Evolutionary conservation across 2,797 vertebrate genomes (phyloP).

Genomic region (Betta splendens): DNA sequence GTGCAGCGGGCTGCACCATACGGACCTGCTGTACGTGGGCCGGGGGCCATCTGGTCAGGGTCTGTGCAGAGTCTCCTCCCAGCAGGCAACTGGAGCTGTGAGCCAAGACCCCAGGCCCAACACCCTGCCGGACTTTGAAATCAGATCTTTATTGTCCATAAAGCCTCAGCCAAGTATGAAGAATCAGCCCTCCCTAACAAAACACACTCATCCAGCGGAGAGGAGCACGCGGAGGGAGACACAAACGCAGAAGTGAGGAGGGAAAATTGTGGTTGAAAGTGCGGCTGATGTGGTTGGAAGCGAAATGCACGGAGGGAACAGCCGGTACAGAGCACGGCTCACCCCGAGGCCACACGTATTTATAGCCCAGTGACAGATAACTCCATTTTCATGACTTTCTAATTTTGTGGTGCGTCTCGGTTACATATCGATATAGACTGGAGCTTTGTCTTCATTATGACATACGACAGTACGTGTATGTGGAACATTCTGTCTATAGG

Average conservation of each 20-base stretch:
- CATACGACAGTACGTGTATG: conserved; percentile 17
- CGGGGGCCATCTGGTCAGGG: conserved; percentile 76
- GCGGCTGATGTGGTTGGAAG: conserved; percentile 39
- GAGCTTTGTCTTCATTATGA: conserved; percentile 10
- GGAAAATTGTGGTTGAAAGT: conserved; percentile 17
- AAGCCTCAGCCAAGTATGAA: conserved; percentile 87
- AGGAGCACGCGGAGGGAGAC: conserved; percentile 35
- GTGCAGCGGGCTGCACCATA: conserved; percentile 31
- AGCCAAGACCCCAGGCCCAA: conserved; percentile 86
- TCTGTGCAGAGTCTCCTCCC: conserved; percentile 74
- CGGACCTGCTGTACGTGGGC: conserved; percentile 68
- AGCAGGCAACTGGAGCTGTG: conserved; percentile 76
- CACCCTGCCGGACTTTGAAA: conserved; percentile 89
- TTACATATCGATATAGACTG: conserved; percentile 32
- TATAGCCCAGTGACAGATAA: conserved; percentile 66
- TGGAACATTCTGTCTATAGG: too few species aligned
- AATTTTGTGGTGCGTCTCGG: conserved; percentile 43
- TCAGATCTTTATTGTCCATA: conserved; percentile 89
- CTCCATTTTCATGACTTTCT: conserved; percentile 71
- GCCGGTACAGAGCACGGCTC: conserved; percentile 32
- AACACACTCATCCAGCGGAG: conserved; percentile 77
- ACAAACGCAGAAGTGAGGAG: conserved; percentile 14
- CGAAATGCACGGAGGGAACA: conserved; percentile 15
- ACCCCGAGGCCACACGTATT: conserved; percentile 64
- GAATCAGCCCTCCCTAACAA: conserved; percentile 84